A percentile compares a stretch with the other conserved stretches of the same genome.
phyloP scores from a whole-genome alignment of 2,888 invertebrate species.

The Parnassius orleans region DNA sequence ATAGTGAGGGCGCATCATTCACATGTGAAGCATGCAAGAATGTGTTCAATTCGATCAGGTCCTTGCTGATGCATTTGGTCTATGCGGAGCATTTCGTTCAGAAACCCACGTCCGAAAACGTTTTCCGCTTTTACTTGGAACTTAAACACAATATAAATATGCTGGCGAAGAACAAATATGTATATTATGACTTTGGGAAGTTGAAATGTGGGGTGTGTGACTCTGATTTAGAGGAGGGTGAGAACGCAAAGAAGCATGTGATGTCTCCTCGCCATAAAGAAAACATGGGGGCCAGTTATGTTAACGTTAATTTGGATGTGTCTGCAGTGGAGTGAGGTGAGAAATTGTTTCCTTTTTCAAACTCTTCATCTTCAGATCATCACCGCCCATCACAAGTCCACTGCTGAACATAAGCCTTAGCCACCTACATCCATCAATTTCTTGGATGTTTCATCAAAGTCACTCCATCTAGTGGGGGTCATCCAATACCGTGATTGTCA shows the following conservation, averaged over 20 bases:
- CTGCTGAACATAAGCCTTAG: too few relatives aligned
- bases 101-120: slow-evolving; percentile 58
- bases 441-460: too few relatives aligned
- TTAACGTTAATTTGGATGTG: slow-evolving; percentile 56
- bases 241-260: slow-evolving; percentile 71
- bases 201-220: slow-evolving; percentile 71
- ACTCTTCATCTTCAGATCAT: background rate
- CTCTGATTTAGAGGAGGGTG: slow-evolving; percentile 56
- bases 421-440: too few relatives aligned
- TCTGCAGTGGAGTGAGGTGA: slow-evolving; percentile 64
- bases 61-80: slow-evolving; percentile 61
- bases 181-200: slow-evolving; percentile 65
- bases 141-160: slow-evolving; percentile 70
- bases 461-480: too few relatives aligned
- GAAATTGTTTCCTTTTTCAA: background rate
- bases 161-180: slow-evolving; percentile 67
- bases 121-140: slow-evolving; percentile 72
- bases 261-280: slow-evolving; percentile 65
- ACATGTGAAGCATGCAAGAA: slow-evolving; percentile 56
- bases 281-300: slow-evolving; percentile 73
- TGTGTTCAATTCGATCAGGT: slow-evolving; percentile 63
- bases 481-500: too few relatives aligned
- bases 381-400: too few relatives aligned
- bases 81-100: slow-evolving; percentile 62
- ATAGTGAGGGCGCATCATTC: slow-evolving; percentile 63